Base-by-base conservation (phyloP, 2,113 vertebrate genomes). In the Anolis sagrei region DNA sequence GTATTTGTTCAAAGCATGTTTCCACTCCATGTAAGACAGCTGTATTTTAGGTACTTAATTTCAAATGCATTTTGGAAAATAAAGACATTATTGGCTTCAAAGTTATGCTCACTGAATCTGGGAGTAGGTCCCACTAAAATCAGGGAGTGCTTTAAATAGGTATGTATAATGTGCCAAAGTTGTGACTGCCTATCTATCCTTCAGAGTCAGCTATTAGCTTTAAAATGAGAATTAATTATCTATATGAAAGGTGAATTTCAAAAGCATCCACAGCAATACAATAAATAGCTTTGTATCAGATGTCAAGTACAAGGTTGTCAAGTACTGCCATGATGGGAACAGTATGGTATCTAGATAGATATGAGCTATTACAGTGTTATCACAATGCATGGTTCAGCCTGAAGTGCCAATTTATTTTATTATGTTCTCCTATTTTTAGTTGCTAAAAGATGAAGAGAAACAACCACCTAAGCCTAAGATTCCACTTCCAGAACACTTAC, bases 401-500 rank as follows among this genome's bases (percentile, higher is more conserved):
- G 48, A 1, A 39, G 32, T 78, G 8, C 64, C 23, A 39, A 34
- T 0, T 0, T 80, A 81, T 89, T 92, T 86, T 92, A 68, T 89
- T 85, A 91, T 81, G 69, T 76, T 89, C 0, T 58, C 95, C 90
- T 91, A 64, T 66, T 94, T 94, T 88, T 89, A 97, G 96, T 39
- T 96, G 89, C 39, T 92, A 49, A 29, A 92, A 80, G 34, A 79
- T 29, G 90, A 94, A 74, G 94, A 92, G 48, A 92, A 92, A 74
- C 58, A 92, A 76, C 29, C 70, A 2, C 72, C 91, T 51, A 94
- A 92, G 85, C 91, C 95, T 64, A 94, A 87, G 85, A 86, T 95
- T 2, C 21, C 95, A 74, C 94, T 96, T 81, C 96, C 96, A 4
- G 92, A 94, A 79, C 93, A 90, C 82, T 93, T 97, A 84, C 90